Conservation (phyloP, 2,113 vertebrate species). For the Corythoichthys haematopterus region DNA sequence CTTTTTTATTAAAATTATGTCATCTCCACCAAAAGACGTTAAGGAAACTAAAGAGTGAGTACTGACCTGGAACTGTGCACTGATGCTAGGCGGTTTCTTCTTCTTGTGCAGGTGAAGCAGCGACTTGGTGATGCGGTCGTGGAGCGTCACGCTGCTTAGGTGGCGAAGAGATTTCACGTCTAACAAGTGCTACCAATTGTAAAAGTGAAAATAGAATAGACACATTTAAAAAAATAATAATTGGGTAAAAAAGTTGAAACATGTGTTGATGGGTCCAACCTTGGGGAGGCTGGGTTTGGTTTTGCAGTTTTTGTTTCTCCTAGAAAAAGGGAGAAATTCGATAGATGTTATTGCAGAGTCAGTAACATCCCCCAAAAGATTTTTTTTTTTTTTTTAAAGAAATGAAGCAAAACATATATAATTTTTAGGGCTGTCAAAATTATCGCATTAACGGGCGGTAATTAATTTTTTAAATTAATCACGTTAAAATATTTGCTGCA, state of each 20-base stretch:
- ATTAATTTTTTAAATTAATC: no score
- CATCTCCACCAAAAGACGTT: background rate
- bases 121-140: conserved; percentile 96
- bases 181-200: conserved; percentile 78
- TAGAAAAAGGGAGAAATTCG: conserved; percentile 42
- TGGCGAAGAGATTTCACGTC: conserved; percentile 93
- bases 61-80: conserved; percentile 93
- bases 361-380: background rate
- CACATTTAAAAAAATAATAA: background rate
- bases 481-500: no score
- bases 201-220: background rate
- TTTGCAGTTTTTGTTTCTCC: conserved; percentile 91
- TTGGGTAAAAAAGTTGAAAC: no score
- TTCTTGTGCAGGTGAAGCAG: conserved; percentile 96
- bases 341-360: background rate
- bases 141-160: conserved; percentile 85
- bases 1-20: background rate
- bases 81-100: conserved; percentile 96
- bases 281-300: conserved; percentile 86
- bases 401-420: no score
- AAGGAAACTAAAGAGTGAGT: conserved; percentile 16
- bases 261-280: conserved; percentile 67
- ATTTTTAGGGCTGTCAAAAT: no score
- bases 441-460: no score
- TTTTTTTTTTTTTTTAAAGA: no score